phyloP scores from a whole-genome alignment of 2,888 invertebrate genomes.

The Drosophila neoperkinsi region DNA sequence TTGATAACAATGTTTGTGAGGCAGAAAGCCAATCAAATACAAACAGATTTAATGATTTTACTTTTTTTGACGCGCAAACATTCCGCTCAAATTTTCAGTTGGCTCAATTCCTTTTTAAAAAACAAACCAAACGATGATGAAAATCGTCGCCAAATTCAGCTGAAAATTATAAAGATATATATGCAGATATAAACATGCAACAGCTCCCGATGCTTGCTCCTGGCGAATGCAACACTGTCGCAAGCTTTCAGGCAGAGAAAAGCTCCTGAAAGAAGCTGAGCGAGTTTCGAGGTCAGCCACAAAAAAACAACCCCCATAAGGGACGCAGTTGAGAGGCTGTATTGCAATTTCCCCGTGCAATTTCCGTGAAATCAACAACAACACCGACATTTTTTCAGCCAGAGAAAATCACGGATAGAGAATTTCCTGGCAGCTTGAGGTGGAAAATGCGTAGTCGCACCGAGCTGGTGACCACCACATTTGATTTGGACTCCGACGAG shows the following conservation, averaged over 20 bases:
- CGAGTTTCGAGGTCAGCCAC: slow-evolving; percentile 14
- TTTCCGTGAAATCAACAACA: slow-evolving; percentile 58
- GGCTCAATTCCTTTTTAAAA: not conserved
- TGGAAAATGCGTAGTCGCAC: slow-evolving; percentile 84
- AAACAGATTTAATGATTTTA: not conserved
- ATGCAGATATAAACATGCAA: slow-evolving; percentile 10
- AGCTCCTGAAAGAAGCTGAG: slow-evolving; percentile 41
- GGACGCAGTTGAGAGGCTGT: slow-evolving; percentile 45
- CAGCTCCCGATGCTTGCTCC: slow-evolving; percentile 21
- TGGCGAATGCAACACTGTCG: slow-evolving; percentile 34
- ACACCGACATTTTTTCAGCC: slow-evolving; percentile 52
- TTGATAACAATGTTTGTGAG: not conserved
- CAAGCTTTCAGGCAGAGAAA: slow-evolving; percentile 37
- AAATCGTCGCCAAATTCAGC: not conserved
- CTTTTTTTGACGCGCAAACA: not conserved
- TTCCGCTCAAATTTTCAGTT: not conserved
- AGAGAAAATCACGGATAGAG: slow-evolving; percentile 38
- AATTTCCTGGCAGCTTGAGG: slow-evolving; percentile 4
- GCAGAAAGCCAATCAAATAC: not conserved
- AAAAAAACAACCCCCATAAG: slow-evolving; percentile 42
- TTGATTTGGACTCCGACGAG: slow-evolving; percentile 83
- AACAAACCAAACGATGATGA: not conserved
- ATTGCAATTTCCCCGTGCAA: slow-evolving; percentile 31
- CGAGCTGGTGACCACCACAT: slow-evolving; percentile 85
- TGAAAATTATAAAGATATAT: not conserved